Conservation (phyloP, 2,888 invertebrate genomes). For the Cybosia mesomella region DNA sequence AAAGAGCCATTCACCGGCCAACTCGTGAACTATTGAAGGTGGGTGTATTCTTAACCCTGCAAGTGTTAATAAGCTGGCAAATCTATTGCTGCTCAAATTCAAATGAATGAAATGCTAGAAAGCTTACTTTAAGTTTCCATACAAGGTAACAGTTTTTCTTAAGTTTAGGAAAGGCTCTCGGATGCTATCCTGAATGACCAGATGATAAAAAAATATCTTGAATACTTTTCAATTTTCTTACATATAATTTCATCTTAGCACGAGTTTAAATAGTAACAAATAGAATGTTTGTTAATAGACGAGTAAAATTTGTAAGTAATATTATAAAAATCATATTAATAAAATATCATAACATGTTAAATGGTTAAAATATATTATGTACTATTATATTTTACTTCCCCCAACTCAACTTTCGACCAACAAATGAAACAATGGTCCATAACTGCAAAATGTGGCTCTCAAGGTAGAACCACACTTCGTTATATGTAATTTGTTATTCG, state of each 20-base stretch:
- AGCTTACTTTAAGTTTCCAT: slow-evolving; percentile 28
- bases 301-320: slow-evolving; percentile 42
- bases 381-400: slow-evolving; percentile 19
- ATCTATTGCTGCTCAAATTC: slow-evolving; percentile 9
- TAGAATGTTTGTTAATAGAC: slow-evolving; percentile 37
- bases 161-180: slow-evolving; percentile 24
- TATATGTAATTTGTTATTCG: too few relatives aligned
- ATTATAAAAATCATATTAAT: slow-evolving; percentile 32
- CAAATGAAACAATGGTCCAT: slow-evolving; percentile 22
- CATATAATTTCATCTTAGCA: slow-evolving; percentile 50
- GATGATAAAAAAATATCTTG: slow-evolving; percentile 55
- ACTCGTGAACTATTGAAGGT: neutral
- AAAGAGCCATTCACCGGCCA: neutral
- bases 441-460: slow-evolving; percentile 24
- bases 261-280: slow-evolving; percentile 51
- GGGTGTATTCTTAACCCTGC: neutral
- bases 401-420: slow-evolving; percentile 14
- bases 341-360: slow-evolving; percentile 20
- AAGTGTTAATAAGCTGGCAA: neutral
- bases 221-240: slow-evolving; percentile 46
- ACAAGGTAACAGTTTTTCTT: slow-evolving; percentile 33
- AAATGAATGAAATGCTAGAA: slow-evolving; percentile 24
- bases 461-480: too few relatives aligned
- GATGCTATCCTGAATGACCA: slow-evolving; percentile 38
- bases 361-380: slow-evolving; percentile 32